Percentiles rank a stretch among this genome's conserved stretches.
These are phyloP conservation scores for Stenodera caucasica DNA, from an alignment of 2,888 invertebrate species.

Conservation along the genomic window DNA sequence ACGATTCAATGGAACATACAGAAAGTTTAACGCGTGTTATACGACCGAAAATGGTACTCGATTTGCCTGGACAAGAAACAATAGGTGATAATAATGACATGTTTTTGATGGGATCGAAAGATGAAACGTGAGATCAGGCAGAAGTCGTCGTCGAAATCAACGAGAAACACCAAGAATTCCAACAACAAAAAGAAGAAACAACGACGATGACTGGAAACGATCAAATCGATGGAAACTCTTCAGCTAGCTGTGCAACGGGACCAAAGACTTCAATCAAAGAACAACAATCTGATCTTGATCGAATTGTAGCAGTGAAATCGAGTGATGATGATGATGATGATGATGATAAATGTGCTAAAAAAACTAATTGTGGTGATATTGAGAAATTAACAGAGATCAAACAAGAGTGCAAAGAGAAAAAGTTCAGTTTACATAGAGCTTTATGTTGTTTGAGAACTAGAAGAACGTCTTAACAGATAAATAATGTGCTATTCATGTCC, in stretches of 20 bases:
- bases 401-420: constrained; percentile 45
- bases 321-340: constrained; percentile 1
- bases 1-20: constrained; percentile 64
- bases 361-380: constrained; percentile 23
- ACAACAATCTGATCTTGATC: constrained; percentile 18
- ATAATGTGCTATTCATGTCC: neutral
- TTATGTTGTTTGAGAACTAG: constrained; percentile 59
- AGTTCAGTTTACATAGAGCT: constrained; percentile 59
- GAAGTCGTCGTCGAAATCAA: constrained; percentile 53
- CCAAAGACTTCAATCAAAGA: neutral
- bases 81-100: neutral
- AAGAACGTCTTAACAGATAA: constrained; percentile 49
- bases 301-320: constrained; percentile 25
- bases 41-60: constrained; percentile 15
- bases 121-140: constrained; percentile 56
- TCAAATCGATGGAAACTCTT: neutral
- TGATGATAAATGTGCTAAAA: constrained; percentile 8
- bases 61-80: constrained; percentile 7
- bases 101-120: too few species aligned
- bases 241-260: neutral
- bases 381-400: constrained; percentile 48
- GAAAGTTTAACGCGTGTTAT: constrained; percentile 59
- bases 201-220: constrained; percentile 3
- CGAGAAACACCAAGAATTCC: constrained; percentile 6
- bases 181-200: constrained; percentile 9